A percentile compares a stretch with the other conserved stretches of the same genome.
Evolutionary conservation across 2,113 vertebrate species (phyloP).

Genomic region (Cebidichthys violaceus): DNA sequence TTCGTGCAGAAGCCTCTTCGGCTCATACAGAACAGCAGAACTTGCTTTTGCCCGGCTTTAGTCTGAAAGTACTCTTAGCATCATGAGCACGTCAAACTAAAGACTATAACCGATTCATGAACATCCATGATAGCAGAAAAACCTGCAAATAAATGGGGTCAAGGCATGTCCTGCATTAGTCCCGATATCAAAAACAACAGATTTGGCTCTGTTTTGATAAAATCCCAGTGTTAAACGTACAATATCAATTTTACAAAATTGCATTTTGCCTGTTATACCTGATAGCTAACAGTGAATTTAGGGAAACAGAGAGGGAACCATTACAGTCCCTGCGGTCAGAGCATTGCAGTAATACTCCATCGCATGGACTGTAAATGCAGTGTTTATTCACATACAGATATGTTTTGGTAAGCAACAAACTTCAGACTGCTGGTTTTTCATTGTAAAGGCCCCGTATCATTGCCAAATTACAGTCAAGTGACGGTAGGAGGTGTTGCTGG

Average conservation of each 20-base stretch:
- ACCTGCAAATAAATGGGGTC: slow-evolving; percentile 52
- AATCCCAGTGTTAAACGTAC: background rate
- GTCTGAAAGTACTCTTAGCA: background rate
- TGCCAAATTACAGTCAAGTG: background rate
- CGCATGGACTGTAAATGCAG: background rate
- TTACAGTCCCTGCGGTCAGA: background rate
- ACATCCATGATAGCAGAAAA: slow-evolving; percentile 39
- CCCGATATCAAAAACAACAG: background rate
- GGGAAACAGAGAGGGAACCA: background rate
- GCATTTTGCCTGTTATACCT: background rate
- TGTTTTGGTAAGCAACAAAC: background rate
- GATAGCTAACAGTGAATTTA: background rate
- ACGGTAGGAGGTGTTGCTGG: background rate
- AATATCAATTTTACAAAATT: background rate
- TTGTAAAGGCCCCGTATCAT: background rate
- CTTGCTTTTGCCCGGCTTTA: background rate
- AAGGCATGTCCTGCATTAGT: slow-evolving; percentile 13
- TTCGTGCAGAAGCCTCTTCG: background rate
- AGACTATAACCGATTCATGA: slow-evolving; percentile 44
- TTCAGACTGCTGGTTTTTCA: background rate
- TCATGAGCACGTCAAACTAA: slow-evolving; percentile 6
- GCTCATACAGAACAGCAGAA: background rate
- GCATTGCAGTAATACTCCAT: background rate
- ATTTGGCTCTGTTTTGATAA: background rate
- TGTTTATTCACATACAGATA: background rate